Evolutionary conservation across 2,113 vertebrate genomes (phyloP).

Genomic region (Thomomys bottae): DNA sequence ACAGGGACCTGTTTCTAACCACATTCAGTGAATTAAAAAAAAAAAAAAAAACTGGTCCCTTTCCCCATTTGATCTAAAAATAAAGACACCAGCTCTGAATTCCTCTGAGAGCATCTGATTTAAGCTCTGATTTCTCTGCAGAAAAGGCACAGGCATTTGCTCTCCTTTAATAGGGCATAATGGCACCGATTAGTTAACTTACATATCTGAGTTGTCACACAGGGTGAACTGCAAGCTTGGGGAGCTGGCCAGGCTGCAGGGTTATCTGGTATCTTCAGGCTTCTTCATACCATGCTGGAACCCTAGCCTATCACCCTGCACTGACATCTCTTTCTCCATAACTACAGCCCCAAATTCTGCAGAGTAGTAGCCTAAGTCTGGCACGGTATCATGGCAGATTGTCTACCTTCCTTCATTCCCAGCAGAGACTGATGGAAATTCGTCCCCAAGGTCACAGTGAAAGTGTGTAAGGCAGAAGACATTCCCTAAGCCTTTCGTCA

Average conservation of each 20-base stretch:
- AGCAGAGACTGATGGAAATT: not conserved
- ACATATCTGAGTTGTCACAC: not conserved
- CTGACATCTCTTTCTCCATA: not conserved
- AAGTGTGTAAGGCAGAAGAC: not conserved
- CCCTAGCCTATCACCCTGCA: not conserved
- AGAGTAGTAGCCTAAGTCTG: not conserved
- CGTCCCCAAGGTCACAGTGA: not conserved
- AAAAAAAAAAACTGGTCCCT: not conserved
- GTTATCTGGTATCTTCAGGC: not conserved
- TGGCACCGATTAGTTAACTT: conserved; percentile 36
- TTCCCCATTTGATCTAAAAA: conserved; percentile 67
- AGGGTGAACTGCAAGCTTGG: not conserved
- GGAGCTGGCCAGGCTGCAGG: not conserved
- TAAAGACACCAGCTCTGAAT: conserved; percentile 48
- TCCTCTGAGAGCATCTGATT: conserved; percentile 33
- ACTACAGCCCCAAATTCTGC: not conserved
- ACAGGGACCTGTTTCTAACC: not conserved
- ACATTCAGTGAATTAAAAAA: not conserved
- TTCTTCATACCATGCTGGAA: not conserved
- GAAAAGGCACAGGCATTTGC: conserved; percentile 44
- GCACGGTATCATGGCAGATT: not conserved
- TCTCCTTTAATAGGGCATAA: conserved; percentile 16
- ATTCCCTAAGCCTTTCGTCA: not conserved
- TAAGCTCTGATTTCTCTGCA: conserved; percentile 44
- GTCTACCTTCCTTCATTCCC: not conserved